Base-by-base conservation (phyloP, 2,888 invertebrate species). In the Drosophila siamana region DNA sequence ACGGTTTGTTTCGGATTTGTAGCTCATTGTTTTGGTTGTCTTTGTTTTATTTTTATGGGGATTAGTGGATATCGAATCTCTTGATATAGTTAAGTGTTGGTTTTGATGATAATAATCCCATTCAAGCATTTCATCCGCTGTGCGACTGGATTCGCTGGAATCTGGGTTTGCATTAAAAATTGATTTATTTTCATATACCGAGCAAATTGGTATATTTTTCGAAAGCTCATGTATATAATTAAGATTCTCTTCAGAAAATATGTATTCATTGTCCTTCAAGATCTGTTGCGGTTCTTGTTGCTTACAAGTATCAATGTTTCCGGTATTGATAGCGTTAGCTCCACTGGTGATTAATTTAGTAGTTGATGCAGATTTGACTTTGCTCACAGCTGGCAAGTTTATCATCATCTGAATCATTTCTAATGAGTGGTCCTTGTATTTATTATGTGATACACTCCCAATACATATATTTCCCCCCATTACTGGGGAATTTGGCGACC, bases 401-500 rank as follows among this genome's bases (percentile, higher is more conserved):
- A 63, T 51, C 60, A 68, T 63, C 57, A 77, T 60, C 2, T 77
- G 63, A 4, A 75, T 41, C 74, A 79, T 76, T 47, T 78, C 76
- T 36, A 70, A 43, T 4, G 73, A 75, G 2, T 69, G 41, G 4
- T 78, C 76, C 26, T 78, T 63, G 28, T 73, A 69, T 44, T 86
- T 84, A 13, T 41, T 52, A 2, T 71, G 36, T 33, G 74, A 73
- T 1, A 64, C 70, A 68, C 76, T 86, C 11, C 46, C 56, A 15
- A 65, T 69, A n/a, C 57, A 51, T 11, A 43, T 47, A 9, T 50
- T 59, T 5, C 52, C 22, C 8, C 48, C 30, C 9, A 50, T 44
- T 13, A 40, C 30, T 5, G 44, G 16, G 0, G 96, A 97, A 24
- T 96, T 95, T 3, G 97, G 97, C 30, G 97, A 96, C 92, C 97